Evolutionary conservation across 64 coral and sea anemone genomes (phyloP).

Genomic region (Anthopleura sola): DNA sequence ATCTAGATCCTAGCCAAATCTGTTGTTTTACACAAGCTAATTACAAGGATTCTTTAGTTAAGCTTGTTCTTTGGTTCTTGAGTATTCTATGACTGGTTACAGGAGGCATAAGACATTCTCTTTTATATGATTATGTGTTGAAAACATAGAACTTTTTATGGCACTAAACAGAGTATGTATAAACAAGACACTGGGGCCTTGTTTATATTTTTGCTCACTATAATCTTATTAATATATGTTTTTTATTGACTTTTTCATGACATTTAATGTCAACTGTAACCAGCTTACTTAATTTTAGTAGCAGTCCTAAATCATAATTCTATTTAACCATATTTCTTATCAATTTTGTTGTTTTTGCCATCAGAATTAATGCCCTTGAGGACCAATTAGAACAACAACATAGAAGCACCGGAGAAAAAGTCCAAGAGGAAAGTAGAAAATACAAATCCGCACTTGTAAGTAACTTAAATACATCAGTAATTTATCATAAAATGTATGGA

Average conservation of each 20-base stretch:
- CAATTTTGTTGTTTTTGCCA: neutral
- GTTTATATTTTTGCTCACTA: too few relatives aligned
- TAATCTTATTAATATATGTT: too few relatives aligned
- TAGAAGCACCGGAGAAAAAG: slow-evolving; percentile 68
- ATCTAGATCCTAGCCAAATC: neutral
- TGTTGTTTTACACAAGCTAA: neutral
- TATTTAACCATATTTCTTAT: neutral
- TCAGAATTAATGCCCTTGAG: slow-evolving; percentile 96
- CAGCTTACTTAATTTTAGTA: too few relatives aligned
- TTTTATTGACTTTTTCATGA: too few relatives aligned
- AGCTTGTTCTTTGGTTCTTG: neutral
- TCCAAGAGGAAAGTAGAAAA: slow-evolving; percentile 73
- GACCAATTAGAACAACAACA: slow-evolving; percentile 89
- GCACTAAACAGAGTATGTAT: too few relatives aligned
- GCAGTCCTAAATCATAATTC: too few relatives aligned
- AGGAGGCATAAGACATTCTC: too few relatives aligned
- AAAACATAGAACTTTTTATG: too few relatives aligned
- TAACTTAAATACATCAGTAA: neutral
- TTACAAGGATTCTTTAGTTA: neutral
- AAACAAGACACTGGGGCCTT: too few relatives aligned
- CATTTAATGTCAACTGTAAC: too few relatives aligned
- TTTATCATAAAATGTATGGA: neutral
- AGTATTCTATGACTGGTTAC: neutral
- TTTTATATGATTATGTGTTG: too few relatives aligned
- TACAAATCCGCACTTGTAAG: slow-evolving; percentile 85